Conservation (phyloP, 2,113 vertebrate genomes). For the Gila orcuttii region DNA sequence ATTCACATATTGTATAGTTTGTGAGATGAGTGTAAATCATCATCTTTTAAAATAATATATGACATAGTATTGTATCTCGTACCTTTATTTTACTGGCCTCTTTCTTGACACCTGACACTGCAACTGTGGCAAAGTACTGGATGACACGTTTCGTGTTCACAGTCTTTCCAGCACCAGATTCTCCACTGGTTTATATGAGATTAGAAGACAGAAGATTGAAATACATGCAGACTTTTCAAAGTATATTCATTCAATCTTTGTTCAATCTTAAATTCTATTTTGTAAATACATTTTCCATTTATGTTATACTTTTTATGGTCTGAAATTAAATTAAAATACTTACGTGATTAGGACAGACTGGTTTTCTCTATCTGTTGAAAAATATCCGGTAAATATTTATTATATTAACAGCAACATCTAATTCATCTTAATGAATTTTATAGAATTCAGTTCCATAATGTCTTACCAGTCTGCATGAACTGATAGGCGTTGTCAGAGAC, state of each 20-base stretch:
- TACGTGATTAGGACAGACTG: background rate
- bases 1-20: background rate
- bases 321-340: background rate
- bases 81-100: constrained; percentile 57
- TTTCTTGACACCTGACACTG: constrained; percentile 41
- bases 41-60: background rate
- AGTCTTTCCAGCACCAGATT: constrained; percentile 62
- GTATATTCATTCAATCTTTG: too few species aligned
- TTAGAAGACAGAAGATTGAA: background rate
- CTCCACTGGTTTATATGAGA: constrained; percentile 51
- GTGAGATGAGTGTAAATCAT: background rate
- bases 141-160: constrained; percentile 60
- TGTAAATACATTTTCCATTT: too few species aligned
- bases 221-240: background rate
- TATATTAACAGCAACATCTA: background rate
- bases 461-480: constrained; percentile 43
- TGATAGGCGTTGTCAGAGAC: constrained; percentile 55
- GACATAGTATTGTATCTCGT: background rate
- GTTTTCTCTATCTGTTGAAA: background rate
- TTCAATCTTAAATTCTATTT: too few species aligned
- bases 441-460: background rate
- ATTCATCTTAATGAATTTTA: too few species aligned
- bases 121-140: constrained; percentile 58
- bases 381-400: background rate
- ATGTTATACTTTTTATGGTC: background rate